Percentiles rank a stretch among this genome's conserved stretches.
Evolutionary conservation across 2,113 vertebrate genomes (phyloP).

Genomic region (Melierax canorus): DNA sequence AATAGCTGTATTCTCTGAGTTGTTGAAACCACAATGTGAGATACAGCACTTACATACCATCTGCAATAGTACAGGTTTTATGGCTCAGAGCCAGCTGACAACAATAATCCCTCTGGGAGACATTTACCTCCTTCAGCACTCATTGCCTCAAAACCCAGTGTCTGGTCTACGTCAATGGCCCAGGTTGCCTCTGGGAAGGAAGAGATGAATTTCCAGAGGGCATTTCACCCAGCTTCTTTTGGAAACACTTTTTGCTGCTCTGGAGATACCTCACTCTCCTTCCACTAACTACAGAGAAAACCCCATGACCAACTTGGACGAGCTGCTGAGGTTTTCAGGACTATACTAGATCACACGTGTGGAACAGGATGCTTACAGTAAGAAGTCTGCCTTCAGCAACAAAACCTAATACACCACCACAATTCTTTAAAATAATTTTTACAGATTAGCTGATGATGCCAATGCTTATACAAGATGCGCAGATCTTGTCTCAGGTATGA

Average conservation of each 20-base stretch:
- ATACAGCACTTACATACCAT: rapidly evolving
- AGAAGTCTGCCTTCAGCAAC: background rate
- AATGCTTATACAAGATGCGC: background rate
- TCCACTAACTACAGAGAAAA: background rate
- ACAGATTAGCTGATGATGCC: background rate
- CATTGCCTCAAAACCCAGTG: background rate
- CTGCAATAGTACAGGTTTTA: background rate
- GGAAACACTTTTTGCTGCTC: background rate
- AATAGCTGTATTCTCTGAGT: background rate
- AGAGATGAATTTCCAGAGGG: background rate
- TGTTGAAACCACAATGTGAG: background rate
- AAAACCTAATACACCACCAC: background rate
- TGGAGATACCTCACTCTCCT: background rate
- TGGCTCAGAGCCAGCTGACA: background rate
- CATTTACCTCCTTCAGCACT: background rate
- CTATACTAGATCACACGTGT: background rate
- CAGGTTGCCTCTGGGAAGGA: background rate
- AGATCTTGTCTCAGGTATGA: background rate
- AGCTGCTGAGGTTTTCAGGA: background rate
- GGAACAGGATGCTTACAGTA: background rate
- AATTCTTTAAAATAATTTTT: background rate
- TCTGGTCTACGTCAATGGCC: background rate
- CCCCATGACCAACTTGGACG: background rate
- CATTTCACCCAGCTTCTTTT: background rate
- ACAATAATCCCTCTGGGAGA: background rate